Evolutionary conservation across 2,113 vertebrate species (phyloP).

Genomic region (Chionomys nivalis): DNA sequence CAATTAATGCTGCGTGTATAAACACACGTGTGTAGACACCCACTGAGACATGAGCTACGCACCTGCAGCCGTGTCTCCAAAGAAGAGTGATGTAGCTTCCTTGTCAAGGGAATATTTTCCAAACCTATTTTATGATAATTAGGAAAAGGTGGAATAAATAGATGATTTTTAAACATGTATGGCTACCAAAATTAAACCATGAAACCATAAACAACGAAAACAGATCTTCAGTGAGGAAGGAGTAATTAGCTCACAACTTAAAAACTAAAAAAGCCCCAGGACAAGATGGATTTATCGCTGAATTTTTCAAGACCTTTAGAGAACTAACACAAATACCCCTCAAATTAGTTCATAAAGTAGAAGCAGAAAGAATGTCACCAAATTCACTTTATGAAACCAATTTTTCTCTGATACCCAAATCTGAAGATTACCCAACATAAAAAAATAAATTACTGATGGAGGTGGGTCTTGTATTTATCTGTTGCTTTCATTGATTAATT

Average conservation of each 20-base stretch:
- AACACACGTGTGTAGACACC: neutral
- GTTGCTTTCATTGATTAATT: no score
- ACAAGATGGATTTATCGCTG: neutral
- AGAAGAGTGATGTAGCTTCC: neutral
- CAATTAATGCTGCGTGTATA: neutral
- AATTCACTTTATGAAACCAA: neutral
- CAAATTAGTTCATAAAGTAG: neutral
- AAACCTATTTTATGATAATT: neutral
- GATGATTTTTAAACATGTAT: no score
- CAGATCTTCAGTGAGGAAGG: neutral
- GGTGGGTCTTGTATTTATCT: no score
- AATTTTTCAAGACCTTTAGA: neutral
- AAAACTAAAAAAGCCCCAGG: neutral
- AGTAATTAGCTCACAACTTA: neutral
- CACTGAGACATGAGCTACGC: neutral
- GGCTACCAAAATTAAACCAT: neutral
- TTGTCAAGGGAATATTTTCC: neutral
- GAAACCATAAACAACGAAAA: neutral
- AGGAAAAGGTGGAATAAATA: neutral
- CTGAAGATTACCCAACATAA: neutral
- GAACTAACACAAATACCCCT: neutral
- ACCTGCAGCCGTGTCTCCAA: neutral
- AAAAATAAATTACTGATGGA: neutral
- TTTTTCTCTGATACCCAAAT: neutral
- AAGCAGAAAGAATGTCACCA: neutral